Evolutionary conservation across 2,888 invertebrate species (phyloP).

Genomic region (Pseudococcus longispinus): DNA sequence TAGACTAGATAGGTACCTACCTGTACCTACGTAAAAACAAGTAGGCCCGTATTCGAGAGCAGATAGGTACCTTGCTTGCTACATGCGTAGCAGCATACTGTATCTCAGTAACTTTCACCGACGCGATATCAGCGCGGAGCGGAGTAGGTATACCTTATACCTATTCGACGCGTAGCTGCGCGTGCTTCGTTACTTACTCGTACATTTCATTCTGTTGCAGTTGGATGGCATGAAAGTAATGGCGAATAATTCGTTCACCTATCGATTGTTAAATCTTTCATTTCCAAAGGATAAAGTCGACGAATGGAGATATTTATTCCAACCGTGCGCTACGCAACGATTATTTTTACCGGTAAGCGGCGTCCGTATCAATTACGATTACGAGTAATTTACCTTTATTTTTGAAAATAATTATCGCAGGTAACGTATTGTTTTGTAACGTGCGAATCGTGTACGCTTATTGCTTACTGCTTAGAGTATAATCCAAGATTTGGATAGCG

Average conservation of each 20-base stretch:
- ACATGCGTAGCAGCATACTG: too few relatives aligned
- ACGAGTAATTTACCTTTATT: too few relatives aligned
- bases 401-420: too few relatives aligned
- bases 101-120: too few relatives aligned
- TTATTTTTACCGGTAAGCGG: conserved; percentile 86
- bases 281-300: conserved; percentile 77
- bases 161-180: not conserved
- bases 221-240: conserved; percentile 75
- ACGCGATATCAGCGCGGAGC: too few relatives aligned
- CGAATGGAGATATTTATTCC: conserved; percentile 89
- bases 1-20: too few relatives aligned
- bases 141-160: too few relatives aligned
- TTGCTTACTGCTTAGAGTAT: conserved; percentile 33
- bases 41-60: too few relatives aligned
- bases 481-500: conserved; percentile 72
- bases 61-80: too few relatives aligned
- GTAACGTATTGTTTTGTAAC: too few relatives aligned
- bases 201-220: conserved; percentile 61
- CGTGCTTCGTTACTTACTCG: not conserved
- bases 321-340: conserved; percentile 92
- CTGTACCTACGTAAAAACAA: too few relatives aligned
- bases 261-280: conserved; percentile 75
- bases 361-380: not conserved
- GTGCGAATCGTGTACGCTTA: not conserved
- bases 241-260: conserved; percentile 73